Percentiles rank a stretch among this genome's conserved stretches.
These are phyloP conservation scores for Sebastiscus albofasciatus DNA, from an alignment of 2,797 vertebrate genomes.

Conservation along the genomic window DNA sequence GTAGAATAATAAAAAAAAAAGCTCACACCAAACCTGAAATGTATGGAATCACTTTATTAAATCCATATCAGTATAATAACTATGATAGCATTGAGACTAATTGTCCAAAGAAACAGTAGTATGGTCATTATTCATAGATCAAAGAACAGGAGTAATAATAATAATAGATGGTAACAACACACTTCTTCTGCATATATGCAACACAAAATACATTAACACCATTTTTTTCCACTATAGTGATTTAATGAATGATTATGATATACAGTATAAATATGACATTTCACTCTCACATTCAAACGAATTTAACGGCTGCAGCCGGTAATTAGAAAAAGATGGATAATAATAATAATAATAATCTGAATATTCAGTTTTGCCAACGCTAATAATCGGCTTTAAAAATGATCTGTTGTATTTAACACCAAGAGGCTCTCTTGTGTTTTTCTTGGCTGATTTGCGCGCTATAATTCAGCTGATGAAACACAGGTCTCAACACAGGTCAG, in stretches of 20 bases:
- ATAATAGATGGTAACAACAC: slow-evolving; percentile 36
- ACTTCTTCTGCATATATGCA: background rate
- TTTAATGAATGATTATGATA: slow-evolving; percentile 49
- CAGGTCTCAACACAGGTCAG: background rate
- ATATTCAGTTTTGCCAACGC: background rate
- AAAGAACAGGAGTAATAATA: slow-evolving; percentile 43
- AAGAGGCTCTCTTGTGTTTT: background rate
- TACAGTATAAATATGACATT: slow-evolving; percentile 27
- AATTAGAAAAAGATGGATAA: background rate
- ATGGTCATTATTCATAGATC: slow-evolving; percentile 59
- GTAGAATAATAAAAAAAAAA: background rate
- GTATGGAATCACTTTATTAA: slow-evolving; percentile 71
- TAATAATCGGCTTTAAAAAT: background rate
- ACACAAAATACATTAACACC: slow-evolving; percentile 27
- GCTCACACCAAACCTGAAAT: slow-evolving; percentile 5
- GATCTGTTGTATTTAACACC: background rate
- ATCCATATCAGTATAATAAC: slow-evolving; percentile 54
- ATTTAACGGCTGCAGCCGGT: background rate
- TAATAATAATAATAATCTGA: background rate
- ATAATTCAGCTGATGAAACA: background rate
- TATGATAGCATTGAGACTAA: slow-evolving; percentile 55
- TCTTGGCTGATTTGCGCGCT: background rate
- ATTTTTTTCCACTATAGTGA: background rate
- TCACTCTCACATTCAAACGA: background rate
- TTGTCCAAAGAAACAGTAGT: slow-evolving; percentile 71